Base-by-base conservation (phyloP, 1,140 invertebrate species). In the Asbolus verrucosus region DNA sequence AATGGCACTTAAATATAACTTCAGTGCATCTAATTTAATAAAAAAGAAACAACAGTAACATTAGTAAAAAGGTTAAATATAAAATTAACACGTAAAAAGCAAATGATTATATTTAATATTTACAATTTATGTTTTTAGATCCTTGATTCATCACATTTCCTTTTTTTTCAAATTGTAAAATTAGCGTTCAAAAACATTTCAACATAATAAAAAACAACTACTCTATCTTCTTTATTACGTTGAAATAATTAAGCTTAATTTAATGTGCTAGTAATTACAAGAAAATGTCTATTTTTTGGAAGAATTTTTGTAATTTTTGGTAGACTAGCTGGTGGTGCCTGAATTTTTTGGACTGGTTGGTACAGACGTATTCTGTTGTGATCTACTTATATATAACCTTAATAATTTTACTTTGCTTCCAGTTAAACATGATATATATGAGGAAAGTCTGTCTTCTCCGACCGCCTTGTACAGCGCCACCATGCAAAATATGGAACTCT, bases 401-500 rank as follows among this genome's bases (percentile, higher is more conserved):
- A 81, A 74, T 54, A 81, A 69, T 59, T 81, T 81, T 36, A 81
- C 60, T 85, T 97, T 98, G 81, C 94, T 95, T 67, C 92, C 90
- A 71, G 91, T 92, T 6, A 98, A 83, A 14, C 87, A 85, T 15
- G 85, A 85, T 18, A 97, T 84, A 79, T 95, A 91, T 0, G 93
- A 92, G 72, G 90, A 86, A 76, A 98, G 85, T 15, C 86, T 84
- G 13, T 91, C 90, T 75, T 97, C 93, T 0, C 95, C 96, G 1
- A 97, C 89, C 9, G 89, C 88, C 73, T 91, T 87, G 73, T 97
- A 93, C 65, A 97, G 88, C 21, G 94, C 92, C 1, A 98, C 96
- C 89, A 98, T 95, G 79, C 94, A 96, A 82, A 98, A 97, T 0
- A 98, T 94, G 5, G 94, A 92, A 68, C 94, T 94, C 81, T 98